Percentiles rank a stretch among this genome's conserved stretches.
These are phyloP conservation scores for Chironomus striatipennis DNA, from an alignment of 1,140 invertebrate genomes.

Conservation along the genomic window DNA sequence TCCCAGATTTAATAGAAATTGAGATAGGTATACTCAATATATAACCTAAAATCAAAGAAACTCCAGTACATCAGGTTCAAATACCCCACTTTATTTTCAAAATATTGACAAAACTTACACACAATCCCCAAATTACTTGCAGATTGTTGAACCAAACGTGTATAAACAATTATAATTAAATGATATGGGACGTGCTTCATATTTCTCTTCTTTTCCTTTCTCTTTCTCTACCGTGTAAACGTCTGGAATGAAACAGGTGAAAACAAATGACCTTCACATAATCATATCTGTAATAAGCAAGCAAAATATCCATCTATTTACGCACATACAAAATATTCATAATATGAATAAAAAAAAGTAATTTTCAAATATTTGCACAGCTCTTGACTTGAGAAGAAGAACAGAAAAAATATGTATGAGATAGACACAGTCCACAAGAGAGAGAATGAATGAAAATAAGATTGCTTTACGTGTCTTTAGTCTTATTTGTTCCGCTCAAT, in stretches of 20 bases:
- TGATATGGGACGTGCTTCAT: conserved; percentile 6
- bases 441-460: neutral
- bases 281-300: neutral
- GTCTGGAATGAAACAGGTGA: neutral
- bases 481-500: conserved; percentile 22
- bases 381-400: neutral
- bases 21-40: too few relatives aligned
- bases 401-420: too few relatives aligned
- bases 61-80: too few relatives aligned
- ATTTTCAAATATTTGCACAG: conserved; percentile 17
- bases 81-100: too few relatives aligned
- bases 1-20: too few relatives aligned
- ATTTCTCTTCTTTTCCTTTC: neutral
- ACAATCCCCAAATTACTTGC: too few relatives aligned
- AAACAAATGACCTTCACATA: conserved; percentile 17
- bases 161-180: conserved; percentile 15
- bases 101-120: too few relatives aligned
- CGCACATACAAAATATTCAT: neutral
- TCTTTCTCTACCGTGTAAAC: neutral
- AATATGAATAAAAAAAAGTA: neutral
- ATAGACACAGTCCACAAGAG: too few relatives aligned
- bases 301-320: neutral
- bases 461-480: neutral
- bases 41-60: too few relatives aligned
- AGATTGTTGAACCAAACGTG: neutral